phyloP scores from a whole-genome alignment of 2,113 vertebrate species.

The Phyllopteryx taeniolatus region DNA sequence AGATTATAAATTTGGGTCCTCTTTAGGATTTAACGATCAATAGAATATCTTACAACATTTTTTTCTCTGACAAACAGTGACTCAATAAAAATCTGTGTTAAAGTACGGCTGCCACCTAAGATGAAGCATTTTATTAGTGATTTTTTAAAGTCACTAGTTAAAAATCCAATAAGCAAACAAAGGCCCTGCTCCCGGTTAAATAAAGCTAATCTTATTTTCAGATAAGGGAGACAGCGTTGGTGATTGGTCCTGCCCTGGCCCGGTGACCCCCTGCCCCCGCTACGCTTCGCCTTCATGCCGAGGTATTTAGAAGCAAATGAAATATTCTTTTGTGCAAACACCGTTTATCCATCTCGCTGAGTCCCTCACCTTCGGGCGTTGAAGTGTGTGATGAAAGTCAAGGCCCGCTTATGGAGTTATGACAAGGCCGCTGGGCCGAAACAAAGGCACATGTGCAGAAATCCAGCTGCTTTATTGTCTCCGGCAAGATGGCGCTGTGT shows the following conservation, averaged over 20 bases:
- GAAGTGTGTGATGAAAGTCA: constrained; percentile 40
- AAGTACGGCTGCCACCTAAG: neutral
- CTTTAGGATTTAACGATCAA: too few relatives aligned
- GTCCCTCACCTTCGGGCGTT: constrained; percentile 33
- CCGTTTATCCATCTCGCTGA: constrained; percentile 58
- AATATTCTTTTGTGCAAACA: constrained; percentile 74
- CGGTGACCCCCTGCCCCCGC: constrained; percentile 46
- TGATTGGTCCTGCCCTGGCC: constrained; percentile 9
- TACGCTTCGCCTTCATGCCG: constrained; percentile 65
- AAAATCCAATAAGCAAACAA: neutral
- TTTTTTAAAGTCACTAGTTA: neutral
- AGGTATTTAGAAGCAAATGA: constrained; percentile 75
- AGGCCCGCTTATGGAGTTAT: constrained; percentile 67
- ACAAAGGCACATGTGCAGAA: constrained; percentile 74
- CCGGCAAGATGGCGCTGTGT: constrained; percentile 58
- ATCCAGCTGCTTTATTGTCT: constrained; percentile 74
- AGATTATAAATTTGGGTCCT: too few relatives aligned
- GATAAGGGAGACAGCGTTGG: constrained; percentile 25
- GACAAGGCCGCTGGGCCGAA: constrained; percentile 67
- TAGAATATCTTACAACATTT: too few relatives aligned
- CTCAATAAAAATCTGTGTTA: neutral
- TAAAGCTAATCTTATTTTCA: constrained; percentile 31
- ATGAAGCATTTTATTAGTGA: neutral
- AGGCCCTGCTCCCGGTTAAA: constrained; percentile 13
- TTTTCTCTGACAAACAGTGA: too few relatives aligned